Evolutionary conservation across 2,888 invertebrate species (phyloP).

Genomic region (Heliconius ethilla): DNA sequence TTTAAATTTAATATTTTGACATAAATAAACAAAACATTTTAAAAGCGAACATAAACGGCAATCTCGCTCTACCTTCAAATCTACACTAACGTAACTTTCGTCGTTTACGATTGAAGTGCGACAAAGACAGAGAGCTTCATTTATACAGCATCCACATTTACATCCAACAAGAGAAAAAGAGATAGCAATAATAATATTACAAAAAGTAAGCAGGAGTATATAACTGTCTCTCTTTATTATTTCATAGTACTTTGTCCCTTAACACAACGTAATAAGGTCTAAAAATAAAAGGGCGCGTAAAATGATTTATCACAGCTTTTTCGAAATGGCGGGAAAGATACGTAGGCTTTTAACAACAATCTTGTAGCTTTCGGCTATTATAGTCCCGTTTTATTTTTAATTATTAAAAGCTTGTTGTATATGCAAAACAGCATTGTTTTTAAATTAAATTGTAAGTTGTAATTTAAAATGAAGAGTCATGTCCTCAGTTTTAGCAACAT

Average conservation of each 20-base stretch:
- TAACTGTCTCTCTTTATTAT: conserved; percentile 45
- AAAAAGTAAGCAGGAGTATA: conserved; percentile 44
- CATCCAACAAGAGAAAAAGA: conserved; percentile 53
- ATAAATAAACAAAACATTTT: conserved; percentile 59
- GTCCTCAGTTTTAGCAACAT: too few relatives aligned
- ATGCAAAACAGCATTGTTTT: conserved; percentile 8
- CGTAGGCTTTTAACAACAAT: conserved; percentile 41
- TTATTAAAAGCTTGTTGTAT: conserved; percentile 15
- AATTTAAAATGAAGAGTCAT: neutral
- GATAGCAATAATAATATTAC: conserved; percentile 55
- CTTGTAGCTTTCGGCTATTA: conserved; percentile 37
- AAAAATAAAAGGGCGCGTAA: conserved; percentile 17
- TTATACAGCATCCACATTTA: conserved; percentile 36
- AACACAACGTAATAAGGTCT: neutral
- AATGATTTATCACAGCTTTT: conserved; percentile 42
- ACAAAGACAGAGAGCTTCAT: conserved; percentile 49
- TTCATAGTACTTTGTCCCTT: conserved; percentile 29
- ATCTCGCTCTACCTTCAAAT: conserved; percentile 50
- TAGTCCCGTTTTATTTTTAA: conserved; percentile 33
- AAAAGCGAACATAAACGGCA: conserved; percentile 48
- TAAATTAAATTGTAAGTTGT: conserved; percentile 3
- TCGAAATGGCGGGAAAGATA: conserved; percentile 49
- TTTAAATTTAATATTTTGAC: conserved; percentile 44
- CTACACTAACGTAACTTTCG: conserved; percentile 54
- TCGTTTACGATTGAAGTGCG: conserved; percentile 36